These are phyloP conservation scores for Tenodera sinensis DNA, from an alignment of 2,888 invertebrate species.

Conservation along the genomic window DNA sequence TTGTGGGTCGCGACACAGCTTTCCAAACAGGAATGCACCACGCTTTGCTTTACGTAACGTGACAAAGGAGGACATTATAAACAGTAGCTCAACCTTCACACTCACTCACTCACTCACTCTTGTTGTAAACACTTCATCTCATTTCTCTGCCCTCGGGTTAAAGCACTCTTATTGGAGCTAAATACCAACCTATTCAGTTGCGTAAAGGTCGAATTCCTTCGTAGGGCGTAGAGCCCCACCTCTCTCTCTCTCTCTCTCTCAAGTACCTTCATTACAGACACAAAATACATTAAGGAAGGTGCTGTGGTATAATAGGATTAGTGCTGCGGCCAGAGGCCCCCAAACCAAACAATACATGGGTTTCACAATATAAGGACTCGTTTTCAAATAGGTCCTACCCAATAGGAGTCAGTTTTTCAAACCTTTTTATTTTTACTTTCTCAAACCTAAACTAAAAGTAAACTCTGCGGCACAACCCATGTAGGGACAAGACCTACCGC, in stretches of 20 bases:
- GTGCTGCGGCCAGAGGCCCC: too few relatives aligned
- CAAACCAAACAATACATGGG: too few relatives aligned
- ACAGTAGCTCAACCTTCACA: neutral
- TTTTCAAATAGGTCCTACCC: too few relatives aligned
- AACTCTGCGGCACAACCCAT: too few relatives aligned
- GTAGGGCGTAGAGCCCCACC: neutral
- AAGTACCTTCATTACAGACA: neutral
- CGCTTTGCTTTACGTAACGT: neutral
- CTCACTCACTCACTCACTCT: too few relatives aligned
- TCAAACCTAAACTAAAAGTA: too few relatives aligned
- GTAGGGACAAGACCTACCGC: too few relatives aligned
- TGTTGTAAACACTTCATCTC: neutral
- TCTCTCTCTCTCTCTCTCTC: neutral
- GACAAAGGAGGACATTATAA: neutral
- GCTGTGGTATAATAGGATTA: too few relatives aligned
- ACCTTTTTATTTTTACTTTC: too few relatives aligned
- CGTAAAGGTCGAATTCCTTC: neutral
- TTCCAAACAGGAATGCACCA: neutral
- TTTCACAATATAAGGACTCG: too few relatives aligned
- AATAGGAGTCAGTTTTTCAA: too few relatives aligned
- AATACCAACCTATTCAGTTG: neutral
- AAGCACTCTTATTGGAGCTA: neutral
- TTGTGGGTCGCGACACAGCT: neutral
- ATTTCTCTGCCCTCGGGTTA: neutral
- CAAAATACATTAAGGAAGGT: too few relatives aligned